Base-by-base conservation (phyloP, 2,888 invertebrate genomes). In the Tupiocoris notatus region DNA sequence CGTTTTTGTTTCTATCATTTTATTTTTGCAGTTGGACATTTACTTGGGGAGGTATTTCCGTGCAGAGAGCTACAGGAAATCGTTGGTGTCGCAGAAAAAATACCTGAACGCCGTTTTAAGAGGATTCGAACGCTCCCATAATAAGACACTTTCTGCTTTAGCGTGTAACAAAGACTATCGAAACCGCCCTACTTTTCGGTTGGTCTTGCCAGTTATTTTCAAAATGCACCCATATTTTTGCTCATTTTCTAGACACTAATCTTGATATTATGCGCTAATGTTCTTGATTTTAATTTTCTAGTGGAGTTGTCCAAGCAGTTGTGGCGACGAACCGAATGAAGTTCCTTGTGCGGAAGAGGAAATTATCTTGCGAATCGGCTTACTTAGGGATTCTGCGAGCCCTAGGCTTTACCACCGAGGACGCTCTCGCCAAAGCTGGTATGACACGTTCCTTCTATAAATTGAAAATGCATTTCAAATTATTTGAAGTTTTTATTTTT, bases 81-180 rank as follows among this genome's bases (percentile, higher is more conserved):
- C 95, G 16, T 86, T 97, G 73, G 89, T 92, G 70, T 96, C 92
- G 88, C 97, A 97, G 86, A 97, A 97, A 85, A 88, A 91, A 20
- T 96, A 95, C 84, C 85, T 97, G 73, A 87, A 93, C 79, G 87
- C 91, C 17, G 88, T 92, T 77, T 83, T 93, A 62, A 85, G 83
- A 79, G 88, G 86, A 62, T 91, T 84, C 86, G 89, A 88, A 83
- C 85, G 82, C 75, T 84, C 82, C 1, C 85, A 86, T 80, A 85
- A 81, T 80, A 87, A 84, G 81, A 82, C 73, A 85, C 81, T 83
- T 84, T 84, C 82, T 83, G 54, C 80, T 83, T 78, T 80, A 81
- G 0, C 80, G 18, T 21, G 54, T 16, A 16, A 17, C 57, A 39
- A 12, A 12, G 12, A 39, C 39, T n/a, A n/a, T n/a, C n/a, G n/a